Evolutionary conservation across 2,797 vertebrate species (phyloP).

Genomic region (Coreius guichenoti): DNA sequence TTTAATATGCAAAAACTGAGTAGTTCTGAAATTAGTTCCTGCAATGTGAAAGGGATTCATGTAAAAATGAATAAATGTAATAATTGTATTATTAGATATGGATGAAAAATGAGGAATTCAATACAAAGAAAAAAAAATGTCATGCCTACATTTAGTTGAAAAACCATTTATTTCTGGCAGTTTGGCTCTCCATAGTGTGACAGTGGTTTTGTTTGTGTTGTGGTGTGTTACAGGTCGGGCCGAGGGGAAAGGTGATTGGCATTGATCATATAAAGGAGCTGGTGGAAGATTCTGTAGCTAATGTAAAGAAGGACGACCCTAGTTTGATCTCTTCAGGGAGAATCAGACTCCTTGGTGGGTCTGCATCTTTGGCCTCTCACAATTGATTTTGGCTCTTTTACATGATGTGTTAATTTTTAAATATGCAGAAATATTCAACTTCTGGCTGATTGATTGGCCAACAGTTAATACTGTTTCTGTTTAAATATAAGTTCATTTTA

Average conservation of each 20-base stretch:
- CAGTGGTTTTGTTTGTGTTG: not conserved
- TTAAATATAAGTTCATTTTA: not conserved
- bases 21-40: not conserved
- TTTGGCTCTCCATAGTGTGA: not conserved
- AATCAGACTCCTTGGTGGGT: constrained; percentile 90
- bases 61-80: not conserved
- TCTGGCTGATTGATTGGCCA: not conserved
- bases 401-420: not conserved
- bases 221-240: constrained; percentile 84
- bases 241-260: constrained; percentile 95
- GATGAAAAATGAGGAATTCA: not conserved
- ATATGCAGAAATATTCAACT: not conserved
- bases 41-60: too few species aligned
- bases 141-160: not conserved
- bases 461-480: not conserved
- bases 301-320: constrained; percentile 96
- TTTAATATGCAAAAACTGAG: not conserved
- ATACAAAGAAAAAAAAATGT: not conserved
- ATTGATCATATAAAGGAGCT: constrained; percentile 99
- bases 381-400: not conserved
- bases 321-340: constrained; percentile 92
- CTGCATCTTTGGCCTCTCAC: not conserved
- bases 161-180: too few species aligned
- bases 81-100: not conserved
- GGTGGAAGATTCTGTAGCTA: constrained; percentile 95